Percentiles rank a stretch among this genome's conserved stretches.
These are phyloP conservation scores for Haemorhous mexicanus DNA, from an alignment of 2,113 vertebrate genomes.

Conservation along the genomic window DNA sequence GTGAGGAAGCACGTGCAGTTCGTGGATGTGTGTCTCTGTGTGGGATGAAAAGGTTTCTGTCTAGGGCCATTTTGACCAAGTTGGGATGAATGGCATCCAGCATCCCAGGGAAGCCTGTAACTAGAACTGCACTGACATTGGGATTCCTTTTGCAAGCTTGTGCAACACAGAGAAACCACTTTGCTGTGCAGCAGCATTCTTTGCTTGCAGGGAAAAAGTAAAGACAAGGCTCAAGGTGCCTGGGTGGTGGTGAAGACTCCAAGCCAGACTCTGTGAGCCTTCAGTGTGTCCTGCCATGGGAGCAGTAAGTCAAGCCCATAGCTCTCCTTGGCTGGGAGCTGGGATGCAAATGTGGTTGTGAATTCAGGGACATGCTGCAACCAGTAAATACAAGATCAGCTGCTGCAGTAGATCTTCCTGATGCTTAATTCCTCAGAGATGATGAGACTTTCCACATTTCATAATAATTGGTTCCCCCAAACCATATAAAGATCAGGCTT, in stretches of 20 bases:
- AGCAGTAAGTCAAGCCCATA: background rate
- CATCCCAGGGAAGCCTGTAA: background rate
- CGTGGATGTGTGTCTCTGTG: slow-evolving; percentile 17
- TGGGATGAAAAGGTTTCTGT: background rate
- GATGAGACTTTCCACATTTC: background rate
- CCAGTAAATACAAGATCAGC: background rate
- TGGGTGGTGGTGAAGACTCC: background rate
- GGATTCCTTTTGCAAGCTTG: background rate
- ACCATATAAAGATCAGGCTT: background rate
- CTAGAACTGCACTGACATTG: background rate
- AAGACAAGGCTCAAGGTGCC: background rate
- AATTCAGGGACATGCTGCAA: background rate
- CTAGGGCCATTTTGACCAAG: background rate
- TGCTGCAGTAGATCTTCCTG: background rate
- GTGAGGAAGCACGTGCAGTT: slow-evolving; percentile 4
- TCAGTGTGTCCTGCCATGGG: background rate
- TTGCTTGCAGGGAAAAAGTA: background rate
- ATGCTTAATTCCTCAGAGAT: background rate
- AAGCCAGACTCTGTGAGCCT: background rate
- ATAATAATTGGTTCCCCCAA: background rate
- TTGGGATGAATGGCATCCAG: background rate
- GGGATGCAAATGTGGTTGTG: background rate
- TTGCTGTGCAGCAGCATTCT: background rate
- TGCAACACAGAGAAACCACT: background rate
- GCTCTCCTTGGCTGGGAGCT: background rate